Evolutionary conservation across 1,140 invertebrate genomes (phyloP).

Genomic region (Polyergus mexicanus): DNA sequence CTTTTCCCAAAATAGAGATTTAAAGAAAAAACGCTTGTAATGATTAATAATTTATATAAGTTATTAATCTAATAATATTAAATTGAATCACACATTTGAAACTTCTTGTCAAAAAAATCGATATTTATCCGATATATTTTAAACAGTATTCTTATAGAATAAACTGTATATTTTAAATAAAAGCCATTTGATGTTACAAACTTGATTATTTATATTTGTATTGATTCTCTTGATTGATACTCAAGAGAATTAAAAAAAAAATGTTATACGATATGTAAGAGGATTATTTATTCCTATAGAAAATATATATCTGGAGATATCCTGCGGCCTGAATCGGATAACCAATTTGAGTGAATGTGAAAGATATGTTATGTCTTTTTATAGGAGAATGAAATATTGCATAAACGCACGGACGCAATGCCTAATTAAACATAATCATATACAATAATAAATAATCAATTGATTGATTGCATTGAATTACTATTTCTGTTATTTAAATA

Average conservation of each 20-base stretch:
- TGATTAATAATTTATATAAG: neutral
- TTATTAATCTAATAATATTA: conserved; percentile 55
- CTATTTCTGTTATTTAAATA: too few species aligned
- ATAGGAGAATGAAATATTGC: too few species aligned
- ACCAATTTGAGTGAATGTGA: too few species aligned
- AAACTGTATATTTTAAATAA: conserved; percentile 73
- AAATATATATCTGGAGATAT: too few species aligned
- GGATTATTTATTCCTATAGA: too few species aligned
- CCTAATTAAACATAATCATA: too few species aligned
- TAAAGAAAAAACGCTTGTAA: neutral
- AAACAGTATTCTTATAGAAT: conserved; percentile 68
- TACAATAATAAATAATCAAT: too few species aligned
- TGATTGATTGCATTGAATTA: too few species aligned
- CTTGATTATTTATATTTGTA: neutral
- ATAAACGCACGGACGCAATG: too few species aligned
- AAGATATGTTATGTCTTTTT: too few species aligned
- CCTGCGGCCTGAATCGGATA: too few species aligned
- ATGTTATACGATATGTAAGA: too few species aligned
- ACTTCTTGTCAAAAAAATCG: neutral
- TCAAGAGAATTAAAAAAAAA: neutral
- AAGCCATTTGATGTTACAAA: conserved; percentile 48
- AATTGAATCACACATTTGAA: neutral
- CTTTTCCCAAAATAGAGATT: conserved; percentile 32
- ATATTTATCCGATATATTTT: conserved; percentile 59
- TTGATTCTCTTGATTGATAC: neutral